These are phyloP conservation scores for Thereva unica DNA, from an alignment of 2,888 invertebrate genomes.

Conservation along the genomic window DNA sequence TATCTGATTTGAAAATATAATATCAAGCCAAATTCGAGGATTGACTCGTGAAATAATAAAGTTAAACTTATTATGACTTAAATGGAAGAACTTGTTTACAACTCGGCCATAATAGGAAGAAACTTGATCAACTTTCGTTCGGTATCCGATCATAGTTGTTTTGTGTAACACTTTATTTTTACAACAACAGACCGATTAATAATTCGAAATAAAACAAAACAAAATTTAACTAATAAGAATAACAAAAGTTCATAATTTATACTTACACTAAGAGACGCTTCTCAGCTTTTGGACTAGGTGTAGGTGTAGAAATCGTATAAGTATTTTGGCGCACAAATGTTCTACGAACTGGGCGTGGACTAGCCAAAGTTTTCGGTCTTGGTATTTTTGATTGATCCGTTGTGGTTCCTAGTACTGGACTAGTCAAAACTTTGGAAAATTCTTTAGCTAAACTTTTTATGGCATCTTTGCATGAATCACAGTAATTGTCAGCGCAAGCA, in stretches of 20 bases:
- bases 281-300: conserved; percentile 50
- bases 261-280: conserved; percentile 50
- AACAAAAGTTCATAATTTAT: neutral
- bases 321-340: conserved; percentile 56
- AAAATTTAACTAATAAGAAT: neutral
- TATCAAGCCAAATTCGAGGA: no score
- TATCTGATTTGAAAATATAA: no score
- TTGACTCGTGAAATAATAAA: no score
- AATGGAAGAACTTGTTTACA: no score
- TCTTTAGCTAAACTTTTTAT: conserved; percentile 62
- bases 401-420: conserved; percentile 36
- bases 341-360: conserved; percentile 54
- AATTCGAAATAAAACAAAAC: neutral
- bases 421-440: conserved; percentile 49
- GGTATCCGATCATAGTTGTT: no score
- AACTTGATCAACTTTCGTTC: no score
- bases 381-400: conserved; percentile 50
- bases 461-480: conserved; percentile 66
- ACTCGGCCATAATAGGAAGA: no score
- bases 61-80: no score
- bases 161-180: no score
- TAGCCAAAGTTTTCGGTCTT: conserved; percentile 53
- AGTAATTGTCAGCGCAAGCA: conserved; percentile 62
- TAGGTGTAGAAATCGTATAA: conserved; percentile 51
- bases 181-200: conserved; percentile 2